phyloP scores from a whole-genome alignment of 2,113 vertebrate species.

The Psephotus haematonotus region DNA sequence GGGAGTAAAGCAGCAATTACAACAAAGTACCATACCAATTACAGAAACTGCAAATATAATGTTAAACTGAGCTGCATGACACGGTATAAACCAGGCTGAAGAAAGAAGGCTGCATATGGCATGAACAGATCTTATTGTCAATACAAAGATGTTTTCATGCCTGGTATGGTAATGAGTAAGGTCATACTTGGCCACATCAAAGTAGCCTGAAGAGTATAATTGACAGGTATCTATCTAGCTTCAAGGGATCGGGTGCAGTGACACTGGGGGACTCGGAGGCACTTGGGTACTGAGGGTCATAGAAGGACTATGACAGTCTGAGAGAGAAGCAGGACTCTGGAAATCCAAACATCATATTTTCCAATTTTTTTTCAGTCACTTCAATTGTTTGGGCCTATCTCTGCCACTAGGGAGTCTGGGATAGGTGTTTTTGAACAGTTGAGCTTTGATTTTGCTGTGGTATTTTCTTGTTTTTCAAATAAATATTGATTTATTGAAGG shows the following conservation, averaged over 20 bases:
- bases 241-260: constrained; percentile 7
- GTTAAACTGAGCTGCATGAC: neutral
- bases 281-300: constrained; percentile 22
- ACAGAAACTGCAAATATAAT: constrained; percentile 1
- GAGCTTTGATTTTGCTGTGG: constrained; percentile 53
- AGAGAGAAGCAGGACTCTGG: constrained; percentile 33
- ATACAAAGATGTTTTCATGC: constrained; percentile 51
- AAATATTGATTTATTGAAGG: constrained; percentile 54
- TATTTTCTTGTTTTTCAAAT: constrained; percentile 60
- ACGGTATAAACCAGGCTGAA: neutral
- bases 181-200: constrained; percentile 63
- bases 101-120: neutral
- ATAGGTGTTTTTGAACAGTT: constrained; percentile 39
- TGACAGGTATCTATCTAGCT: constrained; percentile 63
- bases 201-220: constrained; percentile 54
- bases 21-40: constrained; percentile 7
- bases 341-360: neutral
- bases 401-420: constrained; percentile 23
- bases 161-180: constrained; percentile 61
- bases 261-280: constrained; percentile 12
- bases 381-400: constrained; percentile 23
- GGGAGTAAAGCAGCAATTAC: constrained; percentile 22
- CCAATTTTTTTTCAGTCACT: constrained; percentile 28
- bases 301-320: constrained; percentile 52
- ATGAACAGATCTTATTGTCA: constrained; percentile 49